phyloP scores from a whole-genome alignment of 2,888 invertebrate genomes.

The Tenthredo mesomela region DNA sequence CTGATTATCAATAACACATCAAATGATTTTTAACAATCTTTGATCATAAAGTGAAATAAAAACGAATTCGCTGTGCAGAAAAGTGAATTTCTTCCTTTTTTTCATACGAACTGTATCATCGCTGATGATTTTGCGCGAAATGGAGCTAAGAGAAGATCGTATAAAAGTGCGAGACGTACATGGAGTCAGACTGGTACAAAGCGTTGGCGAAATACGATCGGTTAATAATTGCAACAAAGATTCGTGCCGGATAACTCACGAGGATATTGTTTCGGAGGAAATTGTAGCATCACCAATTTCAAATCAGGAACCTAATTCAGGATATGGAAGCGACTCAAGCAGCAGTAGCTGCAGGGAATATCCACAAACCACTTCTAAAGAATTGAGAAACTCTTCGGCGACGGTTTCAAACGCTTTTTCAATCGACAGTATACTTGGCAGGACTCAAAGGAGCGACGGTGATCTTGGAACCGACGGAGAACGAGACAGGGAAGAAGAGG shows the following conservation, averaged over 20 bases:
- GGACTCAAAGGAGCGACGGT: constrained; percentile 52
- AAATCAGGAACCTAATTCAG: constrained; percentile 43
- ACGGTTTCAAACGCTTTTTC: constrained; percentile 70
- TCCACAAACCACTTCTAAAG: constrained; percentile 48
- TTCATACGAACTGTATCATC: neutral
- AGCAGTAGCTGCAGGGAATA: constrained; percentile 62
- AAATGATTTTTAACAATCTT: neutral
- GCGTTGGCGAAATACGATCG: neutral
- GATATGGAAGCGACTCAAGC: constrained; percentile 68
- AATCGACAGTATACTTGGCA: constrained; percentile 72
- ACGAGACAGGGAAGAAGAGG: constrained; percentile 47
- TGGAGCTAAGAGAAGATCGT: constrained; percentile 62
- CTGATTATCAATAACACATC: too few species aligned
- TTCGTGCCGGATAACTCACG: neutral
- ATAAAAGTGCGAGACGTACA: constrained; percentile 56
- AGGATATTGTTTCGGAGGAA: constrained; percentile 32
- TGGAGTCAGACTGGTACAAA: neutral
- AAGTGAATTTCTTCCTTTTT: neutral
- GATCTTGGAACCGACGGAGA: constrained; percentile 59
- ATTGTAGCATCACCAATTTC: constrained; percentile 18
- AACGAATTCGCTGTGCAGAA: neutral
- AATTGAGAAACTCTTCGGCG: constrained; percentile 57
- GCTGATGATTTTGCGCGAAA: constrained; percentile 54
- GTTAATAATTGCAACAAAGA: neutral
- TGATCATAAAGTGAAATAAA: neutral